Base-by-base conservation (phyloP, 2,113 vertebrate species). In the Urocitellus parryii region DNA sequence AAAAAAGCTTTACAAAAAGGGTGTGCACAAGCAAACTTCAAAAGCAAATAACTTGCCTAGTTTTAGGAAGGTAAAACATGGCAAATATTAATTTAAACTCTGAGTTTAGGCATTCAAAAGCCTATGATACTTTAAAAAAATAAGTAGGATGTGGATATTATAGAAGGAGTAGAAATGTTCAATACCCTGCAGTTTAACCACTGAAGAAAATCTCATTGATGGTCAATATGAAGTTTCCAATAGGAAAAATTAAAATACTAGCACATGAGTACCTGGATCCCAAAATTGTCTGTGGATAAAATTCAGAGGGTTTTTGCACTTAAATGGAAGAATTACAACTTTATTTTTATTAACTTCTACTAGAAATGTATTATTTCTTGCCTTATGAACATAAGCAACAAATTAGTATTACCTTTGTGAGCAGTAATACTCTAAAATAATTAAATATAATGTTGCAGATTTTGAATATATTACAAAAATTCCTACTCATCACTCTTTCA, bases 201-300 rank as follows among this genome's bases (percentile, higher is more conserved):
- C 14, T 51, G 22, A 74, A 95, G 29, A 45, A 65, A 86, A 53
- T 45, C 22, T 58, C 42, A 42, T 4, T 68, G 17, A 25, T 10
- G 16, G 2, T 82, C n/a, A 82, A 37, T 61, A 16, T 78, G 42
- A 89, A 61, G 14, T 97, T 81, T 78, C 10, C 67, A 82, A 53
- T 29, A 68, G 24, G n/a, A 70, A 68, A 91, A 77, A n/a, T 51
- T 76, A 51, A 91, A 73, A 67, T 37, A 63, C 2, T 17, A 67
- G 12, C 13, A 67, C 3, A 61, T 7, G 4, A 6, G 1, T 45
- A 11, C 7, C 58, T 0, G n/a, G 14, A 45, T 4, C 1, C 22
- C 4, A 16, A 56, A 80, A 22, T 74, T 10, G 45, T 39, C 27
- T 89, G 10, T 45, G 1, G 7, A 24, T 45, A 7, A 37, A 95